Percentiles rank a stretch among this genome's conserved stretches.
These are phyloP conservation scores for Patella vulgata DNA, from an alignment of 1,140 invertebrate genomes.

Conservation along the genomic window DNA sequence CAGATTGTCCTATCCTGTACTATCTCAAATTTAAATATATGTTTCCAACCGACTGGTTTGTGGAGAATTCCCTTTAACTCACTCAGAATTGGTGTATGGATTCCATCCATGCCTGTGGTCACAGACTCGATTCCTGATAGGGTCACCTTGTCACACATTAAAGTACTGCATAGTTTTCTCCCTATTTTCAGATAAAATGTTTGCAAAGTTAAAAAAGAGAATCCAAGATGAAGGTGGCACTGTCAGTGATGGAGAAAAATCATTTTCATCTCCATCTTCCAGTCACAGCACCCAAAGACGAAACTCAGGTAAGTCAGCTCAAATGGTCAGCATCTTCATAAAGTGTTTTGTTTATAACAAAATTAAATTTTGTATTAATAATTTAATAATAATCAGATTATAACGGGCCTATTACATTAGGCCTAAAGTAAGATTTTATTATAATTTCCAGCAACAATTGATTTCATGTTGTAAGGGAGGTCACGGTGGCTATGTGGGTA, in stretches of 20 bases:
- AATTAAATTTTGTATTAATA: background rate
- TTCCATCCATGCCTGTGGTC: no score
- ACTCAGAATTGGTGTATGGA: no score
- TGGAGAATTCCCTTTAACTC: no score
- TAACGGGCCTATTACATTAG: background rate
- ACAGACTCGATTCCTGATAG: no score
- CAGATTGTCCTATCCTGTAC: no score
- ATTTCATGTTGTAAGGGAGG: constrained; percentile 12
- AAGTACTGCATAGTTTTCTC: no score
- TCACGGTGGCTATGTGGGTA: no score
- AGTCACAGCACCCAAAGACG: constrained; percentile 25
- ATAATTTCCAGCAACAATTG: constrained; percentile 9
- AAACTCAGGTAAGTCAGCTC: constrained; percentile 11
- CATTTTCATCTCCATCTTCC: constrained; percentile 6
- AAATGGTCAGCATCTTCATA: background rate
- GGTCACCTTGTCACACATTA: no score
- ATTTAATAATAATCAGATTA: background rate
- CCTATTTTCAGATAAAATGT: no score
- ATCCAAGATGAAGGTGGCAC: constrained; percentile 43
- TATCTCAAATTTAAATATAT: no score
- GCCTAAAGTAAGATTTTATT: background rate
- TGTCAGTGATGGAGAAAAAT: constrained; percentile 29
- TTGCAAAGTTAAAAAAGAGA: constrained; percentile 47
- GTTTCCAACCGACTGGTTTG: no score
- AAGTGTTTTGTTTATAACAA: background rate